Evolutionary conservation across 1,140 invertebrate species (phyloP).

Genomic region (Hylyphantes graminicola): DNA sequence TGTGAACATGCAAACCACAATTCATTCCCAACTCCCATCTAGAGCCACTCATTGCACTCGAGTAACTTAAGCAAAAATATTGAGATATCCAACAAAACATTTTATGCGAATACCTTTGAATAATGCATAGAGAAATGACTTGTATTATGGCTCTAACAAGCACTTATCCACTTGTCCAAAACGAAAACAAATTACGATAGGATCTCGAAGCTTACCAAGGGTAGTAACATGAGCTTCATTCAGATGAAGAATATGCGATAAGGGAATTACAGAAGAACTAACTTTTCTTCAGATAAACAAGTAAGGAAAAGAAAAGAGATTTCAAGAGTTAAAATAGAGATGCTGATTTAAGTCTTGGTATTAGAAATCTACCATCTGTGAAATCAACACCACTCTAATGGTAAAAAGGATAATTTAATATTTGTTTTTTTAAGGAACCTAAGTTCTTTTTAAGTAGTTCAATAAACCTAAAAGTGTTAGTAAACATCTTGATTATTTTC

Average conservation of each 20-base stretch:
- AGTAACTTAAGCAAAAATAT: neutral
- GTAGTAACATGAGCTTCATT: slow-evolving; percentile 33
- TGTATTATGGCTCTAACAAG: slow-evolving; percentile 35
- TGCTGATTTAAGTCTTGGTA: too few relatives aligned
- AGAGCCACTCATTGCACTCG: too few relatives aligned
- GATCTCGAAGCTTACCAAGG: slow-evolving; percentile 24
- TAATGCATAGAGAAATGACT: slow-evolving; percentile 39
- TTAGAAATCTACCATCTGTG: too few relatives aligned
- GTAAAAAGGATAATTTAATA: too few relatives aligned
- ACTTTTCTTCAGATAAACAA: neutral
- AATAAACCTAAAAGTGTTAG: too few relatives aligned
- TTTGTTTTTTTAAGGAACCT: too few relatives aligned
- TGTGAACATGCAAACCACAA: too few relatives aligned
- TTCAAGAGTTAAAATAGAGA: neutral
- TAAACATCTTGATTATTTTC: too few relatives aligned
- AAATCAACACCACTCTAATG: too few relatives aligned
- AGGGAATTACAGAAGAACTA: slow-evolving; percentile 23
- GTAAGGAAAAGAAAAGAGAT: neutral
- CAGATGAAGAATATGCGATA: slow-evolving; percentile 5
- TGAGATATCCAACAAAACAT: slow-evolving; percentile 10
- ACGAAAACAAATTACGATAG: slow-evolving; percentile 49
- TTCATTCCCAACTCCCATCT: too few relatives aligned
- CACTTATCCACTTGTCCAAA: slow-evolving; percentile 42
- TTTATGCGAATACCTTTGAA: slow-evolving; percentile 18
- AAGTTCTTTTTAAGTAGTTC: too few relatives aligned